phyloP scores from a whole-genome alignment of 2,113 vertebrate genomes.

The Bucco capensis region DNA sequence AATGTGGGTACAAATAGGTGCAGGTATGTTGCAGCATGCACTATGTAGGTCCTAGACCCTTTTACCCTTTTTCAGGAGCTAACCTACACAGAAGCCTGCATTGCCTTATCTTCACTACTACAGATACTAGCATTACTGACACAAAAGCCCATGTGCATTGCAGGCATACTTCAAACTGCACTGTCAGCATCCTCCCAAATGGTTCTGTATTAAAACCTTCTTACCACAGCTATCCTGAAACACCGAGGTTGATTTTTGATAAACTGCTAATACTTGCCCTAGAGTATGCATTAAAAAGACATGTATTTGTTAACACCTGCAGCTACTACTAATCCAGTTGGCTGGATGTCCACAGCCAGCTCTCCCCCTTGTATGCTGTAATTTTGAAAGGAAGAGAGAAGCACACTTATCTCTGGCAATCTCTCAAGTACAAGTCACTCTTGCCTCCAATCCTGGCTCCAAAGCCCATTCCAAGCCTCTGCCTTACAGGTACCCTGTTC shows the following conservation, averaged over 20 bases:
- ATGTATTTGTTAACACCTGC: slow-evolving; percentile 19
- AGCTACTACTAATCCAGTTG: background rate
- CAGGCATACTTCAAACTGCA: background rate
- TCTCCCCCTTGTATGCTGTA: background rate
- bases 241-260: background rate
- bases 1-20: background rate
- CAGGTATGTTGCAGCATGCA: background rate
- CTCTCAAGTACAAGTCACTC: slow-evolving; percentile 19
- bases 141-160: background rate
- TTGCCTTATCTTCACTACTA: background rate
- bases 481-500: slow-evolving; percentile 55
- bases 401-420: slow-evolving; percentile 64
- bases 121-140: background rate
- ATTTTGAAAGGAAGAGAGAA: slow-evolving; percentile 29
- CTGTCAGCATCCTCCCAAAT: background rate
- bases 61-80: background rate
- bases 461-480: slow-evolving; percentile 29
- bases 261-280: background rate
- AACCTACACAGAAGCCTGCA: background rate
- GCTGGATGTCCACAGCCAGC: background rate
- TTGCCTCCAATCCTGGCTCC: background rate
- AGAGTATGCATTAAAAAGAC: background rate
- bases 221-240: background rate
- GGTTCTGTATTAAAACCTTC: background rate
- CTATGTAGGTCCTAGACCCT: background rate